These are phyloP conservation scores for Cydia pomonella DNA, from an alignment of 1,140 invertebrate genomes.

Conservation along the genomic window DNA sequence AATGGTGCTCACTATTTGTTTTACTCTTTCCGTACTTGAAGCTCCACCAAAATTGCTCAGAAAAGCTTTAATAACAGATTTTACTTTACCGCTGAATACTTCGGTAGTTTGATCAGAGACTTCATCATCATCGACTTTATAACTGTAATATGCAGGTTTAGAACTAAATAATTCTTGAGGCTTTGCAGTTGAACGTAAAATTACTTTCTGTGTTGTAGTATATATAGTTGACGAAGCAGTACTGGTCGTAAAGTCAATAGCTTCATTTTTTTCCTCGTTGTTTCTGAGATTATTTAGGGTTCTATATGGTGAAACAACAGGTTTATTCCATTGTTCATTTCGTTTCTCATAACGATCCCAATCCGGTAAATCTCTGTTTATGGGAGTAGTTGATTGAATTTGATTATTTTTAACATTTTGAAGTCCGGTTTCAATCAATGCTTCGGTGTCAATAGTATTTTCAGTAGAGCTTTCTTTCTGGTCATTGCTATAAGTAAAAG, in stretches of 20 bases:
- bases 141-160: constrained; percentile 66
- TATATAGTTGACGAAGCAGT: constrained; percentile 50
- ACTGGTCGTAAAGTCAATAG: constrained; percentile 46
- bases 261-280: constrained; percentile 38
- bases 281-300: constrained; percentile 66
- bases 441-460: constrained; percentile 46
- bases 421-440: constrained; percentile 43
- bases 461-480: constrained; percentile 44
- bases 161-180: constrained; percentile 44
- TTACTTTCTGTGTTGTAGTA: constrained; percentile 45
- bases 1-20: constrained; percentile 47
- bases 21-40: constrained; percentile 46
- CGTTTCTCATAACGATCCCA: constrained; percentile 40
- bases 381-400: constrained; percentile 30
- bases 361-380: constrained; percentile 36
- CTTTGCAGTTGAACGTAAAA: constrained; percentile 37
- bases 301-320: constrained; percentile 66
- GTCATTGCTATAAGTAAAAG: constrained; percentile 45
- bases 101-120: constrained; percentile 69
- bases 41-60: constrained; percentile 59
- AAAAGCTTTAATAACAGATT: constrained; percentile 69
- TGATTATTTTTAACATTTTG: constrained; percentile 37
- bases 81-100: constrained; percentile 64
- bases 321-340: constrained; percentile 49
- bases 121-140: constrained; percentile 60